Evolutionary conservation across 2,888 invertebrate genomes (phyloP), one percentile per base, ranked within the genome.

Genomic region (Neelides folsomi): DNA sequence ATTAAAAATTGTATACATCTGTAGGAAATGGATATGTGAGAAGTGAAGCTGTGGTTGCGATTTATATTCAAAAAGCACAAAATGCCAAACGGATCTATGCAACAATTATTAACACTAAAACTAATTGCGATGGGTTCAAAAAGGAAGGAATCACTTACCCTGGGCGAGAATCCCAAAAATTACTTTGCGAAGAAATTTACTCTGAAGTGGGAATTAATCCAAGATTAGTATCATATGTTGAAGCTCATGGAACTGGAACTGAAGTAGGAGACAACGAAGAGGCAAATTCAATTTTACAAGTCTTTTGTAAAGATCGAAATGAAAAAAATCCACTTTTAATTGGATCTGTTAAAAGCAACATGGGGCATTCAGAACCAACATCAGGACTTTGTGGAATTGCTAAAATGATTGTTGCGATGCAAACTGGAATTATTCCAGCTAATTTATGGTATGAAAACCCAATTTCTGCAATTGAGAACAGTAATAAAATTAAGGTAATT

Each of bases 221-320:
- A 6, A 59, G 66, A 36, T 56, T 66, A 3, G 72, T 77, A 12
- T 66, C 67, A 15, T 77, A 75, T 64, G 72, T 77, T 19, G 77
- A 77, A 65, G 73, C 76, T 51, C 77, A 77, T 66, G 77, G 77
- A 34, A 77, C 77, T n/a, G 77, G 77, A 36, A 77, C 77, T 18
- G 73, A 75, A 59, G 72, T 68, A 34, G 72, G 77, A 39, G 77
- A 77, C 64, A 76, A 76, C 4, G 73, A 75, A 59, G 77, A 77
- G 65, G 69, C 74, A 18, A 73, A 74, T 62, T 71, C 73, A 18
- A 73, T 77, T 54, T 66, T 69, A 37, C 71, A 75, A 52, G 67
- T 71, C n/a, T 71, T 73, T 63, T 72, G 71, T 60, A 58, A 66
- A 37, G 67, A 67, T 56, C 59, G 71, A 52, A 42, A 61, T 19